Base-by-base conservation (phyloP, 1,140 invertebrate genomes). In the Phymorhynchus buccinoides region DNA sequence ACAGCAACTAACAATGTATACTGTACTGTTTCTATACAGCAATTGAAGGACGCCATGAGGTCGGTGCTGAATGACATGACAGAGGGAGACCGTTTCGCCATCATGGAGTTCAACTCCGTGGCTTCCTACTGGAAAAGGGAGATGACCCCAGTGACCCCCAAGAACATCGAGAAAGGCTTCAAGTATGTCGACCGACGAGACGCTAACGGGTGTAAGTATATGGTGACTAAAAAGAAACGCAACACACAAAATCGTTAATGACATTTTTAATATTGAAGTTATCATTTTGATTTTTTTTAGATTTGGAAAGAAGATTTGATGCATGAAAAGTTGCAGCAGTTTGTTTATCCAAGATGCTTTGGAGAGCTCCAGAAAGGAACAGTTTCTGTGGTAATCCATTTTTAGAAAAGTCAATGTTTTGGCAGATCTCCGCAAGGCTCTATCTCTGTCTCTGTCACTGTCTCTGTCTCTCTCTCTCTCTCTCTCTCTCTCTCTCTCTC, bases 11-110 rank as follows among this genome's bases (percentile, higher is more conserved):
- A 52, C 7, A 22, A 66, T 66, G 62, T 22, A n/a, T 22, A 22
- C n/a, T 66, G 62, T 66, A 27, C 7, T 14, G 35, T 73, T 16
- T 66, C 18, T 75, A 94, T 96, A n/a, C 90, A 93, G 14, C 96
- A 96, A 89, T 56, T 96, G 3, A 95, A 95, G 86, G 94, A 95
- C 52, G 95, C 96, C 44, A 96, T 96, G 95, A 91, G 92, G 42
- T 94, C 94, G 81, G 96, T 96, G 86, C 92, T 96, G 0, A 89
- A 91, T 44, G 94, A 96, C 83, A 93, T 96, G 2, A 93, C 94
- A 80, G 86, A 91, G 0, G 94, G 94, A 22, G 96, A 96, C 90
- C 95, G 94, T 79, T 96, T 96, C 90, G 95, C 94, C 87, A 94
- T 96, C 66, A 93, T 96, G 9, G 95, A 96, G 88, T 94, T 94